Conservation (phyloP, 2,888 invertebrate species). For the Aethes cnicana region DNA sequence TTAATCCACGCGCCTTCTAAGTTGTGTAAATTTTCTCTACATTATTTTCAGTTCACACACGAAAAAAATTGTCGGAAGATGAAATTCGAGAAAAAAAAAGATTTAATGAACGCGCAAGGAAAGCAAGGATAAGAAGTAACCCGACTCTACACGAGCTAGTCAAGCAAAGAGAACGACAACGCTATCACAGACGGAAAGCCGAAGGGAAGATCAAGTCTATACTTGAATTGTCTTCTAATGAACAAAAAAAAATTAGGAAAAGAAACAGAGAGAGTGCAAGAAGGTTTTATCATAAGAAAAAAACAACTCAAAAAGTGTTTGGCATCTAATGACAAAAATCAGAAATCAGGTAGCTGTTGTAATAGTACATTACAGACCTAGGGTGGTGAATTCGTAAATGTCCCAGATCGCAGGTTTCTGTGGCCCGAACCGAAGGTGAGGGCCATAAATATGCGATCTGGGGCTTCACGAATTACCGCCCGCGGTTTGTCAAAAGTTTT, state of each 20-base stretch:
- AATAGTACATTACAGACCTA: no score
- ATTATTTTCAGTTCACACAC: constrained; percentile 2
- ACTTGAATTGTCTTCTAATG: not conserved
- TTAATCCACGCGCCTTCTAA: no score
- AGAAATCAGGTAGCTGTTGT: no score
- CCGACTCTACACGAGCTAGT: not conserved
- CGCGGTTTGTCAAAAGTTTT: no score
- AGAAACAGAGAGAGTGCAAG: not conserved
- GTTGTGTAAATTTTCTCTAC: not conserved
- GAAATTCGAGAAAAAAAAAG: constrained; percentile 2
- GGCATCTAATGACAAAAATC: no score
- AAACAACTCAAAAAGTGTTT: not conserved
- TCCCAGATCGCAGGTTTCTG: no score
- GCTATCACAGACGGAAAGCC: not conserved
- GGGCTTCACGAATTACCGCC: no score
- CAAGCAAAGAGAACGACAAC: not conserved
- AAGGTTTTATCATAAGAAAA: not conserved
- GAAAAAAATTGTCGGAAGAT: not conserved
- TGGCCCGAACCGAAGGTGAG: no score
- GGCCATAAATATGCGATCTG: no score
- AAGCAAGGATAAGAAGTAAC: not conserved
- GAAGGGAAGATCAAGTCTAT: not conserved
- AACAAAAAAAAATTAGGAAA: not conserved
- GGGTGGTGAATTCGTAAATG: no score
- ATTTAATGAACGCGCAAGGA: not conserved